Percentiles rank a stretch among this genome's conserved stretches.
Conservation (phyloP, 2,113 vertebrate genomes). For the Carassius auratus region DNA sequence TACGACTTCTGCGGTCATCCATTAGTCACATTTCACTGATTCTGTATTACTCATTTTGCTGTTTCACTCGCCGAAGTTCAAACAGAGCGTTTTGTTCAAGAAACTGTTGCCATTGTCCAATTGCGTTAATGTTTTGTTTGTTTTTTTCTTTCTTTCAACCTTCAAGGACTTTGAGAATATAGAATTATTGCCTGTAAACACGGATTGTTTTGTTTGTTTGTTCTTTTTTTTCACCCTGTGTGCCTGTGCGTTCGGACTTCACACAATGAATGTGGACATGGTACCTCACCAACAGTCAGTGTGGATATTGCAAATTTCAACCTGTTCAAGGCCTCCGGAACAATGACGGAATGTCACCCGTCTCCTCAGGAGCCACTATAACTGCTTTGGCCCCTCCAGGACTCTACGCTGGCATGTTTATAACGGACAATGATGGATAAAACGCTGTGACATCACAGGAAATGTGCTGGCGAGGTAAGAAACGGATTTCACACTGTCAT, state of each 20-base stretch:
- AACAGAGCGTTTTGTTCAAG: background rate
- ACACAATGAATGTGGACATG: constrained; percentile 59
- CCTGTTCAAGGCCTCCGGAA: background rate
- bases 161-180: constrained; percentile 59
- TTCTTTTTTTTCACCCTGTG: constrained; percentile 50
- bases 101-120: constrained; percentile 20
- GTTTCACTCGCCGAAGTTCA: background rate
- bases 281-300: constrained; percentile 57
- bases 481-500: constrained; percentile 12
- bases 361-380: background rate
- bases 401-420: background rate
- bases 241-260: constrained; percentile 64
- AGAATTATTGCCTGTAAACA: constrained; percentile 68
- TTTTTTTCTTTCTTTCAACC: constrained; percentile 59
- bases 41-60: background rate
- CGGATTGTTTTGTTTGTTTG: background rate
- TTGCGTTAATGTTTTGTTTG: background rate
- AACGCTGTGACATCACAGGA: background rate
- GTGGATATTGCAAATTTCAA: constrained; percentile 26
- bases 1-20: background rate
- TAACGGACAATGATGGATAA: background rate
- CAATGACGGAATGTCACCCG: background rate
- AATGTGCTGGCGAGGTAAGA: constrained; percentile 6
- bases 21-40: constrained; percentile 14
- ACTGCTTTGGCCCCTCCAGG: background rate